These are phyloP conservation scores for Planococcus citri DNA, from an alignment of 1,140 invertebrate genomes.

Conservation along the genomic window DNA sequence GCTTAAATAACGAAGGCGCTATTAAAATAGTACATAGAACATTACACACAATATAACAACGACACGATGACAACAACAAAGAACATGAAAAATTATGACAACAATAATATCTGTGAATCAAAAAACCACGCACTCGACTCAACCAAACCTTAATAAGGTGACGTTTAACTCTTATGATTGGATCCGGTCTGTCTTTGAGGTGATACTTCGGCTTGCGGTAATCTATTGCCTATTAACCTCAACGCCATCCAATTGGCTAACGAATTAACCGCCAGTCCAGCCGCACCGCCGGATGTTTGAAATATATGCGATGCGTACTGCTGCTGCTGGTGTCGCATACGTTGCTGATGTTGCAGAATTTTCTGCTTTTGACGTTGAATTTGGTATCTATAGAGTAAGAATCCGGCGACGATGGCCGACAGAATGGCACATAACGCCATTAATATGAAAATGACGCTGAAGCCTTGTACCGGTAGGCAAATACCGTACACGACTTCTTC, in stretches of 20 bases:
- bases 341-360: constrained; percentile 32
- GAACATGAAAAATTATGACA: neutral
- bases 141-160: neutral
- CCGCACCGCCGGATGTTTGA: neutral
- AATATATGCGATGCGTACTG: constrained; percentile 28
- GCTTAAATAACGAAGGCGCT: too few relatives aligned
- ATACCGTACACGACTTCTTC: constrained; percentile 84
- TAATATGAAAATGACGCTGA: constrained; percentile 74
- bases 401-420: constrained; percentile 61
- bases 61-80: neutral
- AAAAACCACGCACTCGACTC: too few relatives aligned
- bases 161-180: neutral
- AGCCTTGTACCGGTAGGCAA: constrained; percentile 74
- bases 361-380: constrained; percentile 47
- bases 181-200: neutral
- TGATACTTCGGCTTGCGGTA: neutral
- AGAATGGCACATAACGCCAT: constrained; percentile 72
- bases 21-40: too few relatives aligned
- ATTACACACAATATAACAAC: too few relatives aligned
- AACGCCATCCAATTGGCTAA: constrained; percentile 15
- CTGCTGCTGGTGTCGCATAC: constrained; percentile 36
- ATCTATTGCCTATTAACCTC: neutral
- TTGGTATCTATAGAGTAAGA: constrained; percentile 59
- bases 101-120: neutral
- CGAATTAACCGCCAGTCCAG: neutral